Conservation (phyloP, 2,113 vertebrate genomes). For the Actenoides lindsayi region DNA sequence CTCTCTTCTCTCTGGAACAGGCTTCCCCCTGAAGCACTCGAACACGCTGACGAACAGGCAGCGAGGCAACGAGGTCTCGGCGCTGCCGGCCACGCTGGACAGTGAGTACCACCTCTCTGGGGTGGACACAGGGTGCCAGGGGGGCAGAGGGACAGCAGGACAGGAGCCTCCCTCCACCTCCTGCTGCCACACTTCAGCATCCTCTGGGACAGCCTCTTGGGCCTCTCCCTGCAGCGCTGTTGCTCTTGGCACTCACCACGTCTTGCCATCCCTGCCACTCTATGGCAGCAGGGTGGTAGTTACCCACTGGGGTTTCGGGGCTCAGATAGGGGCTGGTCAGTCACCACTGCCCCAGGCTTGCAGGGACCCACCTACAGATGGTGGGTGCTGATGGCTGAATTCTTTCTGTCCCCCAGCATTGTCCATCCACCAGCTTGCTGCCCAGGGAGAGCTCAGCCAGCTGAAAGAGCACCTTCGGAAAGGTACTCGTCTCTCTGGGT, state of each 20-base stretch:
- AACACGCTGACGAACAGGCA: slow-evolving; percentile 94
- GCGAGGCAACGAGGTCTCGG: slow-evolving; percentile 91
- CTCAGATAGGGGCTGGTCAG: neutral
- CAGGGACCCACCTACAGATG: neutral
- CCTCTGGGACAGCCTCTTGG: fast-evolving
- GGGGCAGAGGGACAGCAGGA: neutral
- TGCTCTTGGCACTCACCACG: neutral
- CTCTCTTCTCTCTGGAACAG: neutral
- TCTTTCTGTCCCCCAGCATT: slow-evolving; percentile 70
- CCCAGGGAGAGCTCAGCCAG: slow-evolving; percentile 90
- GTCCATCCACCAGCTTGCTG: slow-evolving; percentile 93
- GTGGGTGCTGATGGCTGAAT: neutral
- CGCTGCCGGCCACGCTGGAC: slow-evolving; percentile 89
- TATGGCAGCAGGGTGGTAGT: neutral
- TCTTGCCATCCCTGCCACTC: too few relatives aligned
- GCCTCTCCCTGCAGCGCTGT: neutral
- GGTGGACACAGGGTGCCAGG: neutral
- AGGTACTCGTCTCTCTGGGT: slow-evolving; percentile 69
- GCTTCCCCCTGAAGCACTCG: slow-evolving; percentile 80
- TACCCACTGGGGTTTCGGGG: neutral
- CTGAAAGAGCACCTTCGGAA: slow-evolving; percentile 84
- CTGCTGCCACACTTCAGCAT: neutral
- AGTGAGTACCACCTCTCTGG: slow-evolving; percentile 74
- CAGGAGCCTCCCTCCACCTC: neutral
- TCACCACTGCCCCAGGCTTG: neutral